Evolutionary conservation across 64 coral and sea anemone genomes (phyloP).

Genomic region (Montipora capricornis): DNA sequence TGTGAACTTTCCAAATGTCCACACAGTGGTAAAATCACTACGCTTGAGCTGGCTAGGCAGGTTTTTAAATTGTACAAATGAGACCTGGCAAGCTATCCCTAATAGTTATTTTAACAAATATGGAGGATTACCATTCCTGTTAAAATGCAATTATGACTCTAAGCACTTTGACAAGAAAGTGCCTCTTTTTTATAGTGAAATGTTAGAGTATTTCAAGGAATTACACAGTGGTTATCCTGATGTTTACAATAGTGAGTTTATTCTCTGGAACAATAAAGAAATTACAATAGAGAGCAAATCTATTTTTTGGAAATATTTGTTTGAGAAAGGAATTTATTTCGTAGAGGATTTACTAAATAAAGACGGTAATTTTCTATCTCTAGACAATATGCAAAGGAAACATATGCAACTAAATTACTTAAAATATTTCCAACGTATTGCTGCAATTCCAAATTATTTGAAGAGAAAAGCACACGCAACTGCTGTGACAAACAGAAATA

Average conservation of each 20-base stretch:
- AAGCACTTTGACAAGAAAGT: not conserved
- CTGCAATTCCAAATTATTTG: slow-evolving; percentile 6
- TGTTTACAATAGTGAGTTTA: not conserved
- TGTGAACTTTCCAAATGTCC: not conserved
- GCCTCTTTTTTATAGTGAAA: not conserved
- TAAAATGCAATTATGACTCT: slow-evolving; percentile 9
- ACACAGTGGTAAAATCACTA: slow-evolving; percentile 2
- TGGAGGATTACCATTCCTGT: not conserved
- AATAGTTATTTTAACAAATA: not conserved
- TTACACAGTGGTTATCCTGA: not conserved
- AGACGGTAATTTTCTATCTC: slow-evolving; percentile 2
- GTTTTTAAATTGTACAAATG: slow-evolving; percentile 7
- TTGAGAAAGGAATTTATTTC: slow-evolving; percentile 6
- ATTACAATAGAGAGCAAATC: slow-evolving; percentile 13
- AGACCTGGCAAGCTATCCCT: not conserved
- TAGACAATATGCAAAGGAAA: not conserved
- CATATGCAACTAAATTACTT: not conserved
- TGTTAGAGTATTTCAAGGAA: not conserved
- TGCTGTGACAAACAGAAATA: not conserved
- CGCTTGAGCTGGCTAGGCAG: slow-evolving; percentile 13
- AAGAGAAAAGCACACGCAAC: not conserved
- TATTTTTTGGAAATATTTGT: not conserved
- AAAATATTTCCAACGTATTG: slow-evolving; percentile 13
- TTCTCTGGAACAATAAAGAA: slow-evolving; percentile 15
- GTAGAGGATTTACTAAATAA: not conserved